A percentile compares a stretch with the other conserved stretches of the same genome.
These are phyloP conservation scores for Euproctis similis DNA, from an alignment of 2,888 invertebrate genomes.

Conservation along the genomic window DNA sequence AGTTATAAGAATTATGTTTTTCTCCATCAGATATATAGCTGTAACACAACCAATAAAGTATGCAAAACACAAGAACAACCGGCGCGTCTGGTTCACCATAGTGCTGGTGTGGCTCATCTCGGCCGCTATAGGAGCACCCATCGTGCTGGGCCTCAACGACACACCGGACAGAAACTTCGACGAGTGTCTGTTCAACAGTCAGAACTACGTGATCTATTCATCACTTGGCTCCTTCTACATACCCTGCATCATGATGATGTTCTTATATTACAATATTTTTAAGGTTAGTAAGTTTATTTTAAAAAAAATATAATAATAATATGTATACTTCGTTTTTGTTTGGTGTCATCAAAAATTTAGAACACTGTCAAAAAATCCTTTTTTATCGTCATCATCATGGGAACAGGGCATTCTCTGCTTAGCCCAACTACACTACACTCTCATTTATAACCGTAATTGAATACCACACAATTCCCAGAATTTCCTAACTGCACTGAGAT, in stretches of 20 bases:
- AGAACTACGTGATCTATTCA: conserved; percentile 97
- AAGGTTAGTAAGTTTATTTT: conserved; percentile 78
- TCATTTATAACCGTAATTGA: too few relatives aligned
- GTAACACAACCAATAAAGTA: conserved; percentile 99
- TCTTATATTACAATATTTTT: conserved; percentile 97
- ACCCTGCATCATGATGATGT: conserved; percentile 98
- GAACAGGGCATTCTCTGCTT: too few relatives aligned
- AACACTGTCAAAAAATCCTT: too few relatives aligned
- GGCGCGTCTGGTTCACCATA: conserved; percentile 95
- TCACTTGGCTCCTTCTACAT: conserved; percentile 99
- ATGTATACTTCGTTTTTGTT: too few relatives aligned
- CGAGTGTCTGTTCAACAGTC: conserved; percentile 97
- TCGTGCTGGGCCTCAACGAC: conserved; percentile 96
- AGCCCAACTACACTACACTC: too few relatives aligned
- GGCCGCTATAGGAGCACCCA: conserved; percentile 95
- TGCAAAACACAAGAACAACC: conserved; percentile 97
- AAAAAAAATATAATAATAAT: too few relatives aligned
- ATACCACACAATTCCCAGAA: too few relatives aligned
- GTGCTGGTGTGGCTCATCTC: conserved; percentile 94
- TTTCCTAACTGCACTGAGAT: too few relatives aligned
- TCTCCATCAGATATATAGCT: conserved; percentile 91
- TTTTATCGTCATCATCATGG: too few relatives aligned
- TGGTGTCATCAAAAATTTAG: too few relatives aligned
- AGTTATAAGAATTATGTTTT: not conserved
- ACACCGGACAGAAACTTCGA: conserved; percentile 87